phyloP scores from a whole-genome alignment of 2,888 invertebrate genomes.

The Amiota communis region DNA sequence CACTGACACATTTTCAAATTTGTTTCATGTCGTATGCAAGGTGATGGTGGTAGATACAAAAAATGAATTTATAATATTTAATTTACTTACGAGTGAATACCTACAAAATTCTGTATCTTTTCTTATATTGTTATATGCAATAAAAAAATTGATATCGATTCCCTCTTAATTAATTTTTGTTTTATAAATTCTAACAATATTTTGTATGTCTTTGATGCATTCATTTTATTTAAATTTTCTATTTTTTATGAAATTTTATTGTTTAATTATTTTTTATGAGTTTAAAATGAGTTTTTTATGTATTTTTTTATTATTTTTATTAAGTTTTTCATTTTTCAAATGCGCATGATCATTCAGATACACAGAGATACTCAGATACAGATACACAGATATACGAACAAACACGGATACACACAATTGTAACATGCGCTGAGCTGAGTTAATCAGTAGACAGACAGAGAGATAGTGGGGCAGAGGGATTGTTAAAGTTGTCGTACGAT shows the following conservation, averaged over 20 bases:
- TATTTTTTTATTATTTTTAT: conserved; percentile 38
- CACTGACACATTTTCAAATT: too few relatives aligned
- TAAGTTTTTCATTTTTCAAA: conserved; percentile 55
- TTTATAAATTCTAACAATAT: neutral
- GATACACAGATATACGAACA: conserved; percentile 52
- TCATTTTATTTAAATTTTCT: conserved; percentile 14
- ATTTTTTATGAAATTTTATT: neutral
- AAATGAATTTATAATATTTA: too few relatives aligned
- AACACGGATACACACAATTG: conserved; percentile 25
- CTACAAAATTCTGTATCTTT: too few relatives aligned
- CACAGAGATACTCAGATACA: conserved; percentile 42
- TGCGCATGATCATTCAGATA: conserved; percentile 56
- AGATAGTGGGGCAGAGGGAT: conserved; percentile 18
- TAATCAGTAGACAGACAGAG: conserved; percentile 17
- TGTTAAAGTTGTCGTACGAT: conserved; percentile 54
- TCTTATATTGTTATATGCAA: too few relatives aligned
- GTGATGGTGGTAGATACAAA: too few relatives aligned
- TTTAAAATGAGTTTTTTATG: conserved; percentile 15
- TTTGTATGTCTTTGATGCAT: conserved; percentile 1
- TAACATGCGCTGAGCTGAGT: conserved; percentile 20
- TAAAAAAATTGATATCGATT: too few relatives aligned
- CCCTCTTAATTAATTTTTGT: too few relatives aligned
- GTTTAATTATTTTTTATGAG: conserved; percentile 28
- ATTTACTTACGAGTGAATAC: too few relatives aligned
- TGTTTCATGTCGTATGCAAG: too few relatives aligned